Evolutionary conservation across 2,888 invertebrate genomes (phyloP), one percentile per base, ranked within the genome.

Genomic region (Brenthis ino): DNA sequence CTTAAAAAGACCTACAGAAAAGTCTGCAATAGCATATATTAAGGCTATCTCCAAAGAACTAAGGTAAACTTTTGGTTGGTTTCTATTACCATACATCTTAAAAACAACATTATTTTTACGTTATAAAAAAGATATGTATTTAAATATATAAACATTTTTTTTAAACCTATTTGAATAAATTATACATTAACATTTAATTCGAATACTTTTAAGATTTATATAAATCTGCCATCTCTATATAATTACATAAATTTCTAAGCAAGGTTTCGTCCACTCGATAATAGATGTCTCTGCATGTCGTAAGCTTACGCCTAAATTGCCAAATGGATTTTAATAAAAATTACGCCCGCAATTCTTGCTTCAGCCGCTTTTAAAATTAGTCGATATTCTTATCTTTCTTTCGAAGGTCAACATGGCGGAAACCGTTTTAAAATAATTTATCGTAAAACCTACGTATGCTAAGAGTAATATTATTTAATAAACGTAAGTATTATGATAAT

Each of bases 401-500:
- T 74, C 76, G 75, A 84, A 84, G 83, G 84, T 77, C 80, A 80
- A 67, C 68, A 67, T 78, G 68, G 72, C 80, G 77, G 77, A 81
- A 82, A 48, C 14, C 14, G n/a, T 24, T 48, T 48, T n/a, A 60
- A n/a, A 28, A 33, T 33, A 14, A 57, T 57, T 61, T 43, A 47
- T 20, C 3, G 50, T 50, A 57, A 47, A 20, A 43, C 24, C 53
- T 54, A 63, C 51, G 33, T 33, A 37, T 8, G 20, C 51, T 53
- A 28, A 13, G n/a, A 63, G 33, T 53, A 53, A 51, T 51, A 53
- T 16, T 37, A 43, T 43, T 1, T 5, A 50, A n/a, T n/a, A 28
- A 28, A 28, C 3, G 4, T 28, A 28, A 28, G 28, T 28, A 3
- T 24, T 48, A 20, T 16, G 11, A 13, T 53, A 53, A 33, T 16